Conservation (phyloP, 2,888 invertebrate species). For the Thalpophila matura region DNA sequence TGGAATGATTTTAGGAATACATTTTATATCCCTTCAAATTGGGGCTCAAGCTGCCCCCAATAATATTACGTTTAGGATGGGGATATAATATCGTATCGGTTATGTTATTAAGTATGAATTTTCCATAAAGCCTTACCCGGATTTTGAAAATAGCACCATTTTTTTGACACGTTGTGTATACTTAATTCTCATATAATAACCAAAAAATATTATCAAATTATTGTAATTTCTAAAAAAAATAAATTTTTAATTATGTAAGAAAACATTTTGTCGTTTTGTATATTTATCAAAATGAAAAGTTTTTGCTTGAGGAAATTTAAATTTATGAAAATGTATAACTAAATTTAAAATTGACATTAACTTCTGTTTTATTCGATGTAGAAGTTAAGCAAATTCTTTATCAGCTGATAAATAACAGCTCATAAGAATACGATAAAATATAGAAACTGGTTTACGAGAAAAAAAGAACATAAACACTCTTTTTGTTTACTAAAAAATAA, state of each 20-base stretch:
- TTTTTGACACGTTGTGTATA: no score
- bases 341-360: not conserved
- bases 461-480: no score
- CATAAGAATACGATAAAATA: no score
- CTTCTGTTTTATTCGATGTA: not conserved
- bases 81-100: constrained; percentile 28
- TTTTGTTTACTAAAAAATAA: no score
- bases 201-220: no score
- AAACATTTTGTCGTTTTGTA: not conserved
- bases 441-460: no score
- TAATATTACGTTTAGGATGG: constrained; percentile 42
- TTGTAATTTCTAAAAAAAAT: no score
- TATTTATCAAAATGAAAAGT: not conserved
- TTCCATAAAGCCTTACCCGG: constrained; percentile 16
- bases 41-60: constrained; percentile 7
- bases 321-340: not conserved
- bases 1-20: not conserved
- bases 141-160: constrained; percentile 12
- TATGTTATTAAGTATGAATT: constrained; percentile 24
- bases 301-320: not conserved
- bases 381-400: not conserved
- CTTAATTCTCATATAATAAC: not conserved
- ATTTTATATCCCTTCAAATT: constrained; percentile 6
- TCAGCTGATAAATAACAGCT: no score
- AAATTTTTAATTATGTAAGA: not conserved